Evolutionary conservation across 2,888 invertebrate genomes (phyloP).

Genomic region (Lacanobia oleracea): DNA sequence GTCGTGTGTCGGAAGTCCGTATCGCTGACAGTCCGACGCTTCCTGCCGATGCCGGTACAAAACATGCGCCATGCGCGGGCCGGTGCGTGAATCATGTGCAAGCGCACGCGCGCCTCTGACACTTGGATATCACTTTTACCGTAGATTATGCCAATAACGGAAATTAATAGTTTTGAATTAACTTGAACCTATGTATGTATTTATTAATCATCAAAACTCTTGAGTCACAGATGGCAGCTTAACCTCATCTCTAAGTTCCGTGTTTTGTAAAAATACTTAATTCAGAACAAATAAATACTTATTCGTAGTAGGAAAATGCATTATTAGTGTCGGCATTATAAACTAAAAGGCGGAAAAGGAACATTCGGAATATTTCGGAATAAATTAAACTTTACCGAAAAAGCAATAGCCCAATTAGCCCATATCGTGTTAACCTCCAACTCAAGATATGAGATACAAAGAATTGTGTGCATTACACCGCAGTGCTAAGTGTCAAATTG

Average conservation of each 20-base stretch:
- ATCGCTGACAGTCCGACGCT: slow-evolving; percentile 62
- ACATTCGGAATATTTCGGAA: background rate
- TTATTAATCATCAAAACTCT: no score
- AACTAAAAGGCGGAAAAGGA: background rate
- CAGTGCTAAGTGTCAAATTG: slow-evolving; percentile 68
- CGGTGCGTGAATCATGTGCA: slow-evolving; percentile 72
- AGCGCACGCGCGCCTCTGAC: slow-evolving; percentile 53
- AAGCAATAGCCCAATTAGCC: background rate
- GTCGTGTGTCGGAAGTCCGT: slow-evolving; percentile 72
- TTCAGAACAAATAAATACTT: background rate
- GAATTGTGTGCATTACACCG: slow-evolving; percentile 66
- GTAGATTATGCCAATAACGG: background rate
- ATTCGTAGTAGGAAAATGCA: background rate
- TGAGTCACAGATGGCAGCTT: no score
- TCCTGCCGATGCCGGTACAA: slow-evolving; percentile 75
- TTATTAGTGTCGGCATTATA: background rate
- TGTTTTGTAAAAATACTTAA: background rate
- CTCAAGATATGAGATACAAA: slow-evolving; percentile 44
- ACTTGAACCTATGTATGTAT: background rate
- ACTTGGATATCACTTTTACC: slow-evolving; percentile 33
- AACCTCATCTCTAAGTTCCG: background rate
- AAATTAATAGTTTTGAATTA: background rate
- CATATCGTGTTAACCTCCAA: background rate
- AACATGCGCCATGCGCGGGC: slow-evolving; percentile 60
- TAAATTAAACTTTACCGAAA: background rate